Conservation (phyloP, 2,113 vertebrate genomes). For the Cavia aperea region DNA sequence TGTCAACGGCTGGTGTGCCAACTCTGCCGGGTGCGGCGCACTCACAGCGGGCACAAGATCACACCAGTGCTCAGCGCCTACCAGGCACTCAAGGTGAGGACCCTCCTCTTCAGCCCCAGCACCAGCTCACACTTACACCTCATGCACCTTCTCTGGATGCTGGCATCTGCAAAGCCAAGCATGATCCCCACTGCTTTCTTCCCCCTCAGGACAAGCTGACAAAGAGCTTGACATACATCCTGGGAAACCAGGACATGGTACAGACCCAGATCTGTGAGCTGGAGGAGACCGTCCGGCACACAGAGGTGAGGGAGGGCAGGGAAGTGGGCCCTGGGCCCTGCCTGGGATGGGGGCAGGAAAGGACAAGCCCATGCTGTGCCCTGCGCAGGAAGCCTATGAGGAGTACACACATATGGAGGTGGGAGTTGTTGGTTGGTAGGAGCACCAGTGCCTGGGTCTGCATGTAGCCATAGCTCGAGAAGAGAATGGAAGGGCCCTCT, state of each 20-base stretch:
- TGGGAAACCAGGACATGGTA: slow-evolving; percentile 91
- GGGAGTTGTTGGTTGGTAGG: not conserved
- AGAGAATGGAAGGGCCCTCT: not conserved
- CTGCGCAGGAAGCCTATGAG: not conserved
- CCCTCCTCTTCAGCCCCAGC: not conserved
- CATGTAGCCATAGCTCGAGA: not conserved
- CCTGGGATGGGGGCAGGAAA: slow-evolving; percentile 66
- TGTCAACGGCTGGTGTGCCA: slow-evolving; percentile 91
- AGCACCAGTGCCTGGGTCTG: not conserved
- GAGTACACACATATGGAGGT: not conserved
- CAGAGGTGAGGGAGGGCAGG: slow-evolving; percentile 81
- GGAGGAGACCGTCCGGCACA: slow-evolving; percentile 89
- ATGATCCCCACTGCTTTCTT: slow-evolving; percentile 29
- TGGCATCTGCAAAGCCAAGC: not conserved
- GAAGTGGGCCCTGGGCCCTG: slow-evolving; percentile 73
- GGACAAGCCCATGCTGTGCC: not conserved
- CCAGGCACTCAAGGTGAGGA: slow-evolving; percentile 90
- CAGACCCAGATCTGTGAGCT: slow-evolving; percentile 91
- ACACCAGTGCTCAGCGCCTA: slow-evolving; percentile 90
- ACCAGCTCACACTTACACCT: not conserved
- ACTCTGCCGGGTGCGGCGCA: slow-evolving; percentile 88
- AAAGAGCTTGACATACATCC: slow-evolving; percentile 89
- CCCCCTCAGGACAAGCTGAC: slow-evolving; percentile 87
- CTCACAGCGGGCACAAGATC: slow-evolving; percentile 92
- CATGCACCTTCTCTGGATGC: not conserved